Evolutionary conservation across 2,113 vertebrate species (phyloP).

Genomic region (Bubo blakistoni): DNA sequence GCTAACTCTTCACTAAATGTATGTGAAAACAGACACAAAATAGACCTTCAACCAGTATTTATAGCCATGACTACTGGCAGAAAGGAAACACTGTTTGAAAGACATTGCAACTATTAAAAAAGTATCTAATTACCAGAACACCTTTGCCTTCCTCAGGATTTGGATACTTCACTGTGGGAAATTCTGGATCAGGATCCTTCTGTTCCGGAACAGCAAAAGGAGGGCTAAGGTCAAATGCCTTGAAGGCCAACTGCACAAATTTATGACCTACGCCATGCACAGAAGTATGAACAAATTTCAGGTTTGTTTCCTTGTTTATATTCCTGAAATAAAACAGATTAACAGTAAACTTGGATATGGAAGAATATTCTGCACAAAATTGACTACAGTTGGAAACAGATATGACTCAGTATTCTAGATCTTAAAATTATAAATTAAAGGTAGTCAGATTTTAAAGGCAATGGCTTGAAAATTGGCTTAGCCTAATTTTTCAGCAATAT

Average conservation of each 20-base stretch:
- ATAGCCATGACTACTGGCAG: background rate
- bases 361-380: background rate
- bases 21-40: background rate
- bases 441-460: background rate
- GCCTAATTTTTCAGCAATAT: background rate
- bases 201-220: constrained; percentile 91
- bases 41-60: background rate
- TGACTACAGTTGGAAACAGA: background rate
- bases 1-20: background rate
- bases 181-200: constrained; percentile 93
- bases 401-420: background rate
- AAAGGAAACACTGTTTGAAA: background rate
- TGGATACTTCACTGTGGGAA: constrained; percentile 94
- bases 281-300: constrained; percentile 95
- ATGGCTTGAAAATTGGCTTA: background rate
- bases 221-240: constrained; percentile 87
- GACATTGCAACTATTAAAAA: background rate
- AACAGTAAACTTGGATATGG: background rate
- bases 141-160: constrained; percentile 97
- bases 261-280: constrained; percentile 92
- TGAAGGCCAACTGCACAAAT: constrained; percentile 91
- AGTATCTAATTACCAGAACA: constrained; percentile 81
- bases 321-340: constrained; percentile 73
- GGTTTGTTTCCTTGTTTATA: constrained; percentile 82
- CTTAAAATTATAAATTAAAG: background rate